phyloP scores from a whole-genome alignment of 2,113 vertebrate genomes.

The Chionodraco myersi region DNA sequence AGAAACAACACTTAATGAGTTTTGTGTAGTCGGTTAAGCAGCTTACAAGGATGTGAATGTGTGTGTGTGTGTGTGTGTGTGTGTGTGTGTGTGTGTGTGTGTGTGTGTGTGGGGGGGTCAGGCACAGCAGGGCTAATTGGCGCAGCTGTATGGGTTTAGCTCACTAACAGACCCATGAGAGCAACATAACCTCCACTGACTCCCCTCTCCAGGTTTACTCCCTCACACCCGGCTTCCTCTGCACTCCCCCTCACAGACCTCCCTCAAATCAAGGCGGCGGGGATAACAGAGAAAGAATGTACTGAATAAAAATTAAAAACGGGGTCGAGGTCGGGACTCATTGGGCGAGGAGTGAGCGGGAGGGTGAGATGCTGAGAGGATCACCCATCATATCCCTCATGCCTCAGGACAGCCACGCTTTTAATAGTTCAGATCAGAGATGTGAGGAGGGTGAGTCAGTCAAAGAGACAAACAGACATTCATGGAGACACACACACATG shows the following conservation, averaged over 20 bases:
- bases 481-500: slow-evolving; percentile 37
- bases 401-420: slow-evolving; percentile 67
- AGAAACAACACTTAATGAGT: slow-evolving; percentile 21
- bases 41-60: slow-evolving; percentile 13
- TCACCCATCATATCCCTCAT: slow-evolving; percentile 66
- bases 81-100: slow-evolving; percentile 19
- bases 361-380: slow-evolving; percentile 56
- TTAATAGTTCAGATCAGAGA: slow-evolving; percentile 72
- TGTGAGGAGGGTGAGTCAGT: slow-evolving; percentile 73
- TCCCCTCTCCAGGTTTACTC: slow-evolving; percentile 52
- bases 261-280: slow-evolving; percentile 19
- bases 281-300: slow-evolving; percentile 43
- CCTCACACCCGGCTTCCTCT: slow-evolving; percentile 55
- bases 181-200: slow-evolving; percentile 76
- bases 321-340: slow-evolving; percentile 29
- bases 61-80: slow-evolving; percentile 16
- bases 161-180: slow-evolving; percentile 76
- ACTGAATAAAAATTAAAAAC: slow-evolving; percentile 2
- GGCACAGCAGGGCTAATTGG: slow-evolving; percentile 69
- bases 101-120: slow-evolving; percentile 28
- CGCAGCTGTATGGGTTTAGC: slow-evolving; percentile 74
- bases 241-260: slow-evolving; percentile 44
- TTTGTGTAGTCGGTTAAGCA: slow-evolving; percentile 43
- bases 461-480: slow-evolving; percentile 56
- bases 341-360: slow-evolving; percentile 14